phyloP scores from a whole-genome alignment of 2,888 invertebrate genomes.

The Lamellibrachia satsuma region DNA sequence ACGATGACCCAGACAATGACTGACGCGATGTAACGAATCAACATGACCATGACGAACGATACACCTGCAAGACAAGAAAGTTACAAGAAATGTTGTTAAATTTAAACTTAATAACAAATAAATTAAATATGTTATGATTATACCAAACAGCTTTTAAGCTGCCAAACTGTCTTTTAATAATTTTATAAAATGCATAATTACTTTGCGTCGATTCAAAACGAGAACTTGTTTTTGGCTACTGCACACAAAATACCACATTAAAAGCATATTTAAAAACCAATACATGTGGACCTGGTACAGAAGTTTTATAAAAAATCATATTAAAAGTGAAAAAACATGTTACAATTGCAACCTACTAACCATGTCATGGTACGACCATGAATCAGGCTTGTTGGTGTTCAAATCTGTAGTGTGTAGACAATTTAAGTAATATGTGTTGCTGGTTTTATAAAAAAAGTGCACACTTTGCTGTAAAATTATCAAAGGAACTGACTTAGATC shows the following conservation, averaged over 20 bases:
- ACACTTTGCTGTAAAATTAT: no score
- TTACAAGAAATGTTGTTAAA: not conserved
- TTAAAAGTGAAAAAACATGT: not conserved
- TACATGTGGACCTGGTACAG: not conserved
- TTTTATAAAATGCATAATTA: not conserved
- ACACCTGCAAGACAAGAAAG: not conserved
- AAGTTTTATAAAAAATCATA: not conserved
- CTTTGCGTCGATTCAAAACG: not conserved
- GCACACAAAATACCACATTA: not conserved
- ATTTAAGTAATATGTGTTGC: no score
- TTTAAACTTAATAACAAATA: not conserved
- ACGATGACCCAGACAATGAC: slow-evolving; percentile 89
- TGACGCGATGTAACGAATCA: slow-evolving; percentile 84
- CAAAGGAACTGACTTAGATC: no score
- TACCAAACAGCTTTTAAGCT: not conserved
- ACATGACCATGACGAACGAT: slow-evolving; percentile 82
- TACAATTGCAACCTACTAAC: no score
- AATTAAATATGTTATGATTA: not conserved
- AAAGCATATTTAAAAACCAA: not conserved
- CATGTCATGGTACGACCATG: no score
- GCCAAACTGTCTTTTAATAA: not conserved
- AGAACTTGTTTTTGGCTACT: not conserved
- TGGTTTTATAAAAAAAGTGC: no score
- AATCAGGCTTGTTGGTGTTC: no score
- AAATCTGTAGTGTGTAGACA: no score